A percentile compares a stretch with the other conserved stretches of the same genome.
Conservation (phyloP, 2,113 vertebrate genomes). For the Osmerus eperlanus region DNA sequence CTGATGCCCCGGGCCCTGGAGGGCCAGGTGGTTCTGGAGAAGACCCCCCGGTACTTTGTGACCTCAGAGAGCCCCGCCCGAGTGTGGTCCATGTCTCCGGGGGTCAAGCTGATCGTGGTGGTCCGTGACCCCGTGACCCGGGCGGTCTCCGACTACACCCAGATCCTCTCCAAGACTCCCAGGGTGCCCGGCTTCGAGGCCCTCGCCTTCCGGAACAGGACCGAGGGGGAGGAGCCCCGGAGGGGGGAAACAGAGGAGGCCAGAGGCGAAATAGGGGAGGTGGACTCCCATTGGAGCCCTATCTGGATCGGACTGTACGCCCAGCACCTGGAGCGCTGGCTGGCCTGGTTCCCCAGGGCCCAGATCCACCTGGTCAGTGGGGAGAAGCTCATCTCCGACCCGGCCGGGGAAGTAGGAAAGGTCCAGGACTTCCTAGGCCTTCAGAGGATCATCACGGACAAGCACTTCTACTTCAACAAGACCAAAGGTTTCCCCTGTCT, state of each 20-base stretch:
- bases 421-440: slow-evolving; percentile 85
- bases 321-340: slow-evolving; percentile 82
- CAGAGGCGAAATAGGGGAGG: slow-evolving; percentile 20
- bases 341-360: slow-evolving; percentile 82
- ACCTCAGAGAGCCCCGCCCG: slow-evolving; percentile 82
- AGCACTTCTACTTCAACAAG: slow-evolving; percentile 84
- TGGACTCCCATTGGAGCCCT: slow-evolving; percentile 83
- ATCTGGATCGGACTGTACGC: slow-evolving; percentile 86
- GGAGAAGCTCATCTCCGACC: slow-evolving; percentile 81
- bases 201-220: slow-evolving; percentile 80
- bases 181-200: slow-evolving; percentile 70
- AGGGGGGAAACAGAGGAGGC: no score
- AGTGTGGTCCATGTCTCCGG: slow-evolving; percentile 86
- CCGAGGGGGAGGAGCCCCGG: slow-evolving; percentile 52
- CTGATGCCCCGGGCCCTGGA: slow-evolving; percentile 86
- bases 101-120: slow-evolving; percentile 83
- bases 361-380: slow-evolving; percentile 83
- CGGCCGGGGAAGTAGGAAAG: slow-evolving; percentile 79
- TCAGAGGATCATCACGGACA: slow-evolving; percentile 81
- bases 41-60: slow-evolving; percentile 84
- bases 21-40: slow-evolving; percentile 85
- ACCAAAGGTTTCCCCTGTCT: slow-evolving; percentile 87
- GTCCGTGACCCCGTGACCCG: slow-evolving; percentile 85
- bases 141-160: slow-evolving; percentile 87
- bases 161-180: slow-evolving; percentile 77